Base-by-base conservation (phyloP, 2,797 vertebrate species). In the Simalia tracyae region DNA sequence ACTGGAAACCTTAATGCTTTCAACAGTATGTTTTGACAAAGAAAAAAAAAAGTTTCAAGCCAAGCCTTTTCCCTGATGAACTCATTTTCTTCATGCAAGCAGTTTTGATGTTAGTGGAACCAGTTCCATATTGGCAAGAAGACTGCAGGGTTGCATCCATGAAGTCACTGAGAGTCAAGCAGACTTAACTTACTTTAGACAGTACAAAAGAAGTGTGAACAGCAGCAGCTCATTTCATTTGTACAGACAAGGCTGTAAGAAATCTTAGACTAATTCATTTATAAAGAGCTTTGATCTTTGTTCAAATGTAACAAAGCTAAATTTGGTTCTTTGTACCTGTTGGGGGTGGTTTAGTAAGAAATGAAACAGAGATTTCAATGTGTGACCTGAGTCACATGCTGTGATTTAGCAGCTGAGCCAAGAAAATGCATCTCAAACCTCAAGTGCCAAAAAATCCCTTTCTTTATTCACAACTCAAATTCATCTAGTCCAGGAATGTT, bases 321-420 rank as follows among this genome's bases (percentile, higher is more conserved):
- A 84, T 93, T 92, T 8, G 60, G 2, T 89, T 93, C 28, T 26
- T n/a, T 81, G 54, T 0, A 0, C 64, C 3, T 84, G 11, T 5
- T 90, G 92, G 91, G 86, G 88, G 89, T 86, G 87, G 87, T 87
- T 66, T 87, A 92, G 1, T 56, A 31, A 66, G 61, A 61, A 93
- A 91, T 31, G 6, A 84, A 95, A 26, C 7, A 90, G 3, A 46
- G 54, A 42, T 84, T 60, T 76, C 68, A 92, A 66, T 24, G 61
- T 66, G 19, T 57, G 60, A 84, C 88, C 68, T 92, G 0, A 17
- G 46, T 26, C 46, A 15, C 9, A 63, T 88, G 19, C 0, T 92
- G 61, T 92, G 5, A 0, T 90, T 66, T 57, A 0, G 22, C 60
- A 86, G 46, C 0, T 59, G 17, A 91, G 36, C 36, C 9, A 89